These are phyloP conservation scores for Cossypha polioptera DNA, from an alignment of 2,797 vertebrate genomes.

Conservation along the genomic window DNA sequence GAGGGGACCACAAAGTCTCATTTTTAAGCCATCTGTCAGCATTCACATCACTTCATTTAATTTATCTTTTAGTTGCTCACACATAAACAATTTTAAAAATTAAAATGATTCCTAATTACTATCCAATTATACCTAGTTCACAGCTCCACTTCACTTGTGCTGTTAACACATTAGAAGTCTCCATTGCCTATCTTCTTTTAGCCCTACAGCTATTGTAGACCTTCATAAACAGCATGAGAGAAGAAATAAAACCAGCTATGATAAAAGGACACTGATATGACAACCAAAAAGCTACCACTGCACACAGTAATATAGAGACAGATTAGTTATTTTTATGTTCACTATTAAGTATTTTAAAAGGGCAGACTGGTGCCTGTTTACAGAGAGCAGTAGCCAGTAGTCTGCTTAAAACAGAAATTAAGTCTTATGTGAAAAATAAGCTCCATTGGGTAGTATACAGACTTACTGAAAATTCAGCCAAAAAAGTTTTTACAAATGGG, in stretches of 20 bases:
- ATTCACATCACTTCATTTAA: not conserved
- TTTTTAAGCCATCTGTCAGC: not conserved
- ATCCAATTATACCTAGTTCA: not conserved
- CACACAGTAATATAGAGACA: not conserved
- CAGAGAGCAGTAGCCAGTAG: not conserved
- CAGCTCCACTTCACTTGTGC: not conserved
- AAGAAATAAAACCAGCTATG: not conserved
- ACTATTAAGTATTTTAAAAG: not conserved
- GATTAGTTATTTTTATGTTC: not conserved
- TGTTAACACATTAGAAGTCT: not conserved
- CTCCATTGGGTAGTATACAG: not conserved
- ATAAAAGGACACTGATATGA: not conserved
- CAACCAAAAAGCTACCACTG: not conserved
- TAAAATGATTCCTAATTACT: not conserved
- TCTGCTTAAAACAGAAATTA: not conserved
- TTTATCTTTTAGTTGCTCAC: not conserved
- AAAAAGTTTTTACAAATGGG: slow-evolving; percentile 8
- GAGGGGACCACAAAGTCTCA: not conserved
- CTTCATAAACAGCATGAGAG: not conserved
- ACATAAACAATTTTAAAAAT: not conserved
- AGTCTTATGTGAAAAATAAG: not conserved
- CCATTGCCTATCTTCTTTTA: not conserved
- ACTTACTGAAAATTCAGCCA: not conserved
- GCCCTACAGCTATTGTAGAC: not conserved
- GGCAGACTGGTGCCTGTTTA: not conserved